phyloP scores from a whole-genome alignment of 2,888 invertebrate species.

The Lycocerus yunnanus region DNA sequence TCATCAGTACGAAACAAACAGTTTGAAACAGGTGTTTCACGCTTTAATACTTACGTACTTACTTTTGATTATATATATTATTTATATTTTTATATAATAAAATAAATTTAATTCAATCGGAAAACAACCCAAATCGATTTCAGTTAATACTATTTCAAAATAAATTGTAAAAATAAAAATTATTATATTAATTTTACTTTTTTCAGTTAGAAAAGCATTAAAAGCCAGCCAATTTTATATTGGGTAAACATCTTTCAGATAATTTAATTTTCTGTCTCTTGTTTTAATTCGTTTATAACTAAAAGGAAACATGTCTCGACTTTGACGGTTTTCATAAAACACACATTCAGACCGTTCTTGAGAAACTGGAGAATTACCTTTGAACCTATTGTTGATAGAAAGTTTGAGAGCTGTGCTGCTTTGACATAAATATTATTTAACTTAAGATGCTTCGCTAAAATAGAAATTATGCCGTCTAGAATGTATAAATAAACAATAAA shows the following conservation, averaged over 20 bases:
- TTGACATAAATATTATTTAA: conserved; percentile 53
- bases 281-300: conserved; percentile 31
- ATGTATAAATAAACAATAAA: conserved; percentile 34
- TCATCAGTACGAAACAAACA: conserved; percentile 29
- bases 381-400: conserved; percentile 50
- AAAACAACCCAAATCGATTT: background rate
- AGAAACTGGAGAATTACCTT: conserved; percentile 43
- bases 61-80: too few relatives aligned
- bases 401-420: conserved; percentile 50
- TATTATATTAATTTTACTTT: background rate
- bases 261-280: conserved; percentile 22
- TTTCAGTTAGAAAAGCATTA: background rate
- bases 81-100: too few relatives aligned
- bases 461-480: conserved; percentile 41
- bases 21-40: background rate
- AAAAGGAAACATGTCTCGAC: conserved; percentile 40
- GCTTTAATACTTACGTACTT: background rate
- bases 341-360: conserved; percentile 39
- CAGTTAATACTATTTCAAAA: background rate
- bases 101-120: background rate
- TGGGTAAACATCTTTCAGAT: conserved; percentile 18
- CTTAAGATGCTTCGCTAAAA: conserved; percentile 47
- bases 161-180: background rate
- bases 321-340: conserved; percentile 33
- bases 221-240: conserved; percentile 17